Conservation (phyloP, 2,888 invertebrate genomes). For the Bhutanitis thaidina region DNA sequence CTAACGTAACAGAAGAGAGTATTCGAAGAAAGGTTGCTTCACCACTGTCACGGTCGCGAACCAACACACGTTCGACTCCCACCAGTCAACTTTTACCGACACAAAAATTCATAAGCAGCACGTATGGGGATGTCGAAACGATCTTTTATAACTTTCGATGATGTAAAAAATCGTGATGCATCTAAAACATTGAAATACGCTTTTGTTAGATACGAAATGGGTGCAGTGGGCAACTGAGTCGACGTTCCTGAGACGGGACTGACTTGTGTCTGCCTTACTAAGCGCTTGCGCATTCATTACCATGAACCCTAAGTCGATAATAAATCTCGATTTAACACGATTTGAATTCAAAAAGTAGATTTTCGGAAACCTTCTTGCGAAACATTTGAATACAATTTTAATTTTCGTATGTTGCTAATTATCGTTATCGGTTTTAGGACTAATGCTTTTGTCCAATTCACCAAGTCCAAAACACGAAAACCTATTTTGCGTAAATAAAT, state of each 20-base stretch:
- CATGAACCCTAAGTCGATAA: slow-evolving; percentile 3
- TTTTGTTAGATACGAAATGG: not conserved
- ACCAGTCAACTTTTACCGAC: slow-evolving; percentile 31
- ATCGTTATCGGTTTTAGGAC: no score
- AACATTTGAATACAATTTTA: no score
- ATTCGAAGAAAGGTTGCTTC: slow-evolving; percentile 29
- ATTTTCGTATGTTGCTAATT: no score
- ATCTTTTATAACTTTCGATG: slow-evolving; percentile 15
- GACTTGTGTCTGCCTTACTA: slow-evolving; percentile 36
- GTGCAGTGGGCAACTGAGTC: slow-evolving; percentile 28
- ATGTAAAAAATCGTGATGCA: slow-evolving; percentile 46
- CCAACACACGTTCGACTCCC: slow-evolving; percentile 29
- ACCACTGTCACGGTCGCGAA: slow-evolving; percentile 41
- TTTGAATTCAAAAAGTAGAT: no score
- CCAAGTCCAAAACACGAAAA: no score
- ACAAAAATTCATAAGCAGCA: slow-evolving; percentile 29
- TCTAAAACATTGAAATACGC: slow-evolving; percentile 16
- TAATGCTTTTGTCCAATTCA: no score
- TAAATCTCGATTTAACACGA: slow-evolving; percentile 3
- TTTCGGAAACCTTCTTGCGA: no score
- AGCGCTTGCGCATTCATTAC: slow-evolving; percentile 34
- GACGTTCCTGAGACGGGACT: slow-evolving; percentile 26
- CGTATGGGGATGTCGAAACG: slow-evolving; percentile 17
- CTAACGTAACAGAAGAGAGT: slow-evolving; percentile 13
- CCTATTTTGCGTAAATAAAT: no score